Base-by-base conservation (phyloP, 1,140 invertebrate species). In the Cataglyphis hispanica region DNA sequence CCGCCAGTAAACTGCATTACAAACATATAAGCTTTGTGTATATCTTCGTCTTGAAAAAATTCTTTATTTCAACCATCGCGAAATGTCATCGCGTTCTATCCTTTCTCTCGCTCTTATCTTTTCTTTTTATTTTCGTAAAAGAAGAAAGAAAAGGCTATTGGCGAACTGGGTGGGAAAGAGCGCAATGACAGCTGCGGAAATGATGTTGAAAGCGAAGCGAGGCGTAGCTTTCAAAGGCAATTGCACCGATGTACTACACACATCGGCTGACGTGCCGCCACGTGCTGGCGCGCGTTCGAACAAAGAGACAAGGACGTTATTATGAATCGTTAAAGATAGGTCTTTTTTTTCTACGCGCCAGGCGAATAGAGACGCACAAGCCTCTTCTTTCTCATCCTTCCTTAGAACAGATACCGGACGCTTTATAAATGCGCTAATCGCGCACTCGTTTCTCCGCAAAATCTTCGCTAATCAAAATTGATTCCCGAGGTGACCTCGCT, bases 281-380 rank as follows among this genome's bases (percentile, higher is more conserved):
- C 90, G 92, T 91, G 91, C 83, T 89, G 86, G 86, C 86, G 66
- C 80, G 78, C 85, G 84, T 84, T 91, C 78, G 88, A 92, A 92
- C 88, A 90, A 90, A 92, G 88, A 91, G 86, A 91, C 87, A 91
- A 91, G 90, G 91, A 85, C 84, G 75, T 86, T 80, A 83, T 90
- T 90, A 85, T 81, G 74, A 78, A 77, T 75, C 77, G 63, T 84
- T 78, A 58, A 84, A 80, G 75, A 87, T 43, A 67, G 63, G 50
- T 75, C 80, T 87, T 70, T 83, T 64, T 78, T 72, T 64, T 89
- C 70, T 63, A 74, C 74, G 43, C 46, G 16, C 46, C 3, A 50
- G 16, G 31, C 46, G 50, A 11, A 64, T 37, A 19, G 34, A 75
- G 58, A 61, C 22, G n/a, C 40, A 1, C 40, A 63, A 13, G 46